A percentile compares a stretch with the other conserved stretches of the same genome.
Evolutionary conservation across 53 echinoderm and acorn worm species (phyloP).

Genomic region (Zoroaster sp.): DNA sequence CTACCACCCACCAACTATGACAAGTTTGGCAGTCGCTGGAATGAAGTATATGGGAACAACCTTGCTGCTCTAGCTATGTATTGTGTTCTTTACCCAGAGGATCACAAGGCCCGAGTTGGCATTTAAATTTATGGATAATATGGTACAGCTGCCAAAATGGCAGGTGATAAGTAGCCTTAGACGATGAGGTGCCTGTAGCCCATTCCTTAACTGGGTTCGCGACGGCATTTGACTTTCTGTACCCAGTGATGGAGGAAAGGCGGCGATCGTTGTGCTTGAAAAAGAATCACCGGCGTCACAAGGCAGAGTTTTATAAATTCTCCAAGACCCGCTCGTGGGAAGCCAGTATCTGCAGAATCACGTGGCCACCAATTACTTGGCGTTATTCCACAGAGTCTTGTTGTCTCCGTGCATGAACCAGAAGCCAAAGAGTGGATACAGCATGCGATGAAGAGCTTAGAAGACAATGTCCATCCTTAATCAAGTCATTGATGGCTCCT

Average conservation of each 20-base stretch:
- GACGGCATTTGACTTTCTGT: constrained; percentile 95
- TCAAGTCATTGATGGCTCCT: constrained; percentile 88
- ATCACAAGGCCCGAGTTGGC: constrained; percentile 71
- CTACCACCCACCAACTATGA: constrained; percentile 81
- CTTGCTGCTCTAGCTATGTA: constrained; percentile 88
- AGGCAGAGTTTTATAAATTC: constrained; percentile 68
- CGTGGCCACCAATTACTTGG: constrained; percentile 89
- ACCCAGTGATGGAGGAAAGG: constrained; percentile 62
- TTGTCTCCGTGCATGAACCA: constrained; percentile 60
- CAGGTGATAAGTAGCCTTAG: constrained; percentile 78
- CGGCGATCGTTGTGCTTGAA: constrained; percentile 66
- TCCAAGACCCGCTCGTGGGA: constrained; percentile 76
- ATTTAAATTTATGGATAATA: constrained; percentile 85
- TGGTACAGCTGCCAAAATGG: constrained; percentile 84
- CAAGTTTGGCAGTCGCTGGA: constrained; percentile 88
- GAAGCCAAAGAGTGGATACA: constrained; percentile 66
- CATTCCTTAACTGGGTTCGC: constrained; percentile 93
- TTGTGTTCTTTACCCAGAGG: constrained; percentile 88
- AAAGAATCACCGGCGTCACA: constrained; percentile 75
- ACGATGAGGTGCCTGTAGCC: constrained; percentile 91
- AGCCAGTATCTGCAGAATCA: constrained; percentile 93
- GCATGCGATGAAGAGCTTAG: constrained; percentile 65
- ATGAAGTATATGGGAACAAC: constrained; percentile 94
- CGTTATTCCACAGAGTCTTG: constrained; percentile 82
- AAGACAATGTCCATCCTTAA: constrained; percentile 83